These are phyloP conservation scores for Acholoe squamosa DNA, from an alignment of 2,888 invertebrate genomes.

Conservation along the genomic window DNA sequence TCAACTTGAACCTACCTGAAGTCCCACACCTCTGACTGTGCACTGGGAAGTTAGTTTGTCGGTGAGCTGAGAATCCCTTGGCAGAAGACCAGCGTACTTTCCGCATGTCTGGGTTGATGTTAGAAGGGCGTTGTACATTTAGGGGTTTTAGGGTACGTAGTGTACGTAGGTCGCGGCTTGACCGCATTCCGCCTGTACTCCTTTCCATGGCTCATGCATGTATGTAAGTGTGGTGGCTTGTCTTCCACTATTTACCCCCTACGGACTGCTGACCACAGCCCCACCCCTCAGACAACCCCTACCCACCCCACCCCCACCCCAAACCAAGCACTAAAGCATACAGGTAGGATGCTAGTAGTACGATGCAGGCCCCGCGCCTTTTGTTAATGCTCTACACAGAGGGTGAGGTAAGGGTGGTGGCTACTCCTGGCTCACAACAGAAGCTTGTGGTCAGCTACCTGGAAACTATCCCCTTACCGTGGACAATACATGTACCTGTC, in stretches of 20 bases:
- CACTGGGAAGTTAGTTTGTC: too few relatives aligned
- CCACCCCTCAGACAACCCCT: background rate
- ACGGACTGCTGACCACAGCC: background rate
- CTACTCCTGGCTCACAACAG: background rate
- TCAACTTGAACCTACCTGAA: too few relatives aligned
- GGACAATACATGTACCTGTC: background rate
- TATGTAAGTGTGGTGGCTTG: background rate
- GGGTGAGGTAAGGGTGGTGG: background rate
- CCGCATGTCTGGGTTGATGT: background rate
- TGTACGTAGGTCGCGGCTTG: background rate
- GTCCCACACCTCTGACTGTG: too few relatives aligned
- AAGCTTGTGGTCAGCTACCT: background rate
- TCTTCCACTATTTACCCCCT: background rate
- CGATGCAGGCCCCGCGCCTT: background rate
- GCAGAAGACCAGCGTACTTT: constrained; percentile 2
- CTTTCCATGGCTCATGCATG: constrained; percentile 1
- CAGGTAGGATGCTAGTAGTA: too few relatives aligned
- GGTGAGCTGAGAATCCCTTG: background rate
- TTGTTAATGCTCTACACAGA: background rate
- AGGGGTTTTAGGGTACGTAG: constrained; percentile 32
- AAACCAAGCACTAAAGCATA: background rate
- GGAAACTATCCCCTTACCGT: background rate
- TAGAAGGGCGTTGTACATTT: background rate
- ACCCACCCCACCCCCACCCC: constrained; percentile 12
- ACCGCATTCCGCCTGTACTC: background rate